These are phyloP conservation scores for Morpho deidamia DNA, from an alignment of 2,888 invertebrate genomes.

Conservation along the genomic window DNA sequence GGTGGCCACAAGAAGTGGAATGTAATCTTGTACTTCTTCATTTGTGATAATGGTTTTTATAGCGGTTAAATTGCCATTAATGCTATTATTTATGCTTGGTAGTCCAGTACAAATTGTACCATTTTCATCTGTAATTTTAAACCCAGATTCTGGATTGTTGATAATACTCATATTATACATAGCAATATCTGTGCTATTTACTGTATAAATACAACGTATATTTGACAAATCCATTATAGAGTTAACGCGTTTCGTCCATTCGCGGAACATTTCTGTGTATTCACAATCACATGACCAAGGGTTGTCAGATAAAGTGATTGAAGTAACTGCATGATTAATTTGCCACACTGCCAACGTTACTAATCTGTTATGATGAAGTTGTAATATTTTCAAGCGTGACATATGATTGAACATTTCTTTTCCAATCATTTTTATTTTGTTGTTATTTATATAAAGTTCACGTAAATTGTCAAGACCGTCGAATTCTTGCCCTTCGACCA, in stretches of 20 bases:
- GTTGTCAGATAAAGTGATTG: constrained; percentile 83
- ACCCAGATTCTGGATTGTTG: constrained; percentile 78
- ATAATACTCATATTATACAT: constrained; percentile 79
- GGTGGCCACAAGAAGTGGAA: constrained; percentile 85
- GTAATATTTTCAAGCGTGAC: constrained; percentile 80
- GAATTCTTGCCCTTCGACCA: constrained; percentile 88
- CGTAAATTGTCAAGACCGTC: constrained; percentile 85
- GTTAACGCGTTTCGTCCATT: constrained; percentile 84
- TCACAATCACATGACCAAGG: constrained; percentile 92
- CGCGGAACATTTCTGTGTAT: constrained; percentile 85
- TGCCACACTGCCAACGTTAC: constrained; percentile 85
- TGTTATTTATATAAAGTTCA: constrained; percentile 86
- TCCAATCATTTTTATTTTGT: constrained; percentile 82
- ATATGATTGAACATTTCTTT: constrained; percentile 85
- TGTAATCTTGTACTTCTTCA: constrained; percentile 86
- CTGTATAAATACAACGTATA: constrained; percentile 82
- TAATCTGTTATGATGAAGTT: constrained; percentile 85
- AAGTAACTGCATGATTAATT: constrained; percentile 80
- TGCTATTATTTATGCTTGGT: constrained; percentile 82
- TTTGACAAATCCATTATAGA: constrained; percentile 81
- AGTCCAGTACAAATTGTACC: constrained; percentile 81
- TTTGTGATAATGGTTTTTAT: constrained; percentile 86
- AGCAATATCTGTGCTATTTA: constrained; percentile 75
- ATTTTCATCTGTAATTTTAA: constrained; percentile 79
- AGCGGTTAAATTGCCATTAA: constrained; percentile 82